A percentile compares a stretch with the other conserved stretches of the same genome.
Conservation (phyloP, 2,888 invertebrate species). For the Strigamia crassipes region DNA sequence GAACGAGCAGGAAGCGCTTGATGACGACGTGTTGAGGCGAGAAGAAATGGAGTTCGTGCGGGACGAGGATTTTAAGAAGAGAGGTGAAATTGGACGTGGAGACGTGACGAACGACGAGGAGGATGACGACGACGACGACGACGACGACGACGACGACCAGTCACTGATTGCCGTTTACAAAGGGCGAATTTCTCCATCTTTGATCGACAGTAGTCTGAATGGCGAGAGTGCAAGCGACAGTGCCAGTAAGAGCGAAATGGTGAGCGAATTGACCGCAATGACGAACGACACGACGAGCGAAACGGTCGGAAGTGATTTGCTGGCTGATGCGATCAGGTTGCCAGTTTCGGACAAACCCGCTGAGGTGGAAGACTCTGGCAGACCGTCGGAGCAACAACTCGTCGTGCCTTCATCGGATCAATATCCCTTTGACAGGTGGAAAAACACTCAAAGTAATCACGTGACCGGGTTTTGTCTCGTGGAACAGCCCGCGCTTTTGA, state of each 20-base stretch:
- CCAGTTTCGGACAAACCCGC: not conserved
- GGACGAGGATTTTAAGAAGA: not conserved
- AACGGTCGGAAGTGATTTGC: not conserved
- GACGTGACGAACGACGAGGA: too few species aligned
- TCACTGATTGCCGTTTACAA: not conserved
- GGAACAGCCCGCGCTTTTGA: not conserved
- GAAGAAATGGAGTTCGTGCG: not conserved
- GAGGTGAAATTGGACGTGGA: not conserved
- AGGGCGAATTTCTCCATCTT: not conserved
- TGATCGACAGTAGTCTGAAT: not conserved
- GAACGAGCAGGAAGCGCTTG: not conserved
- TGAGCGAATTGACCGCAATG: not conserved
- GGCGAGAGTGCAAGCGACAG: not conserved
- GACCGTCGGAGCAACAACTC: not conserved
- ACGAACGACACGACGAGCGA: too few species aligned
- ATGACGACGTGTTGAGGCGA: not conserved
- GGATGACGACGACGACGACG: too few species aligned
- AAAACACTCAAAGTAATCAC: not conserved
- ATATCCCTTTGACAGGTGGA: not conserved
- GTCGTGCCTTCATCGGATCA: not conserved
- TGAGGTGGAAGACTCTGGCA: not conserved
- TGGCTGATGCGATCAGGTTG: too few species aligned
- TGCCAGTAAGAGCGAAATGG: not conserved
- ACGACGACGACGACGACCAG: not conserved
- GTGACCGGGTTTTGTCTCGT: not conserved